phyloP scores from a whole-genome alignment of 2,797 vertebrate genomes.

The Sylvilagus floridanus region DNA sequence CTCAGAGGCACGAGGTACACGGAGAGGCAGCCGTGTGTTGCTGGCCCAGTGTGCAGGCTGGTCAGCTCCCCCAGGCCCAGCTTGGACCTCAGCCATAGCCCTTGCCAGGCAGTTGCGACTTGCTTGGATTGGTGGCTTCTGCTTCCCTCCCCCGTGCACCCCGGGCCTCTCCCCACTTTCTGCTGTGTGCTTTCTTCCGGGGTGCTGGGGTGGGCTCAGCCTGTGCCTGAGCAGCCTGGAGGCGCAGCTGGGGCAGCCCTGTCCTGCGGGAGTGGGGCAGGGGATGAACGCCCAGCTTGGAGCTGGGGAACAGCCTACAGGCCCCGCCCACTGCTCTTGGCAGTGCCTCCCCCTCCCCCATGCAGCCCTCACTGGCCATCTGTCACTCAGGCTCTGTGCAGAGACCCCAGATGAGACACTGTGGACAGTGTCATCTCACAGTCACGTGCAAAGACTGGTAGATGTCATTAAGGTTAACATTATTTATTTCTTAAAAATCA shows the following conservation, averaged over 20 bases:
- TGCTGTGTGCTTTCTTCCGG: neutral
- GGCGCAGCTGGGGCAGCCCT: neutral
- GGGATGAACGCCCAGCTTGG: too few species aligned
- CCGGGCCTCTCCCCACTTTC: neutral
- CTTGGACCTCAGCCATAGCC: neutral
- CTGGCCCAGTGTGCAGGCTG: neutral
- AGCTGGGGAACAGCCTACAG: neutral
- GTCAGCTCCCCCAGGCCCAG: neutral
- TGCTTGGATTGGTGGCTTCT: accelerated
- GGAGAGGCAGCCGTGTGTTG: neutral
- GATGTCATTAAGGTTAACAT: neutral
- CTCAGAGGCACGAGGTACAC: neutral
- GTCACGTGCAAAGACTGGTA: neutral
- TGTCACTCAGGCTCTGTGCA: neutral
- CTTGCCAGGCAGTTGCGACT: neutral
- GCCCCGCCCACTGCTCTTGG: neutral
- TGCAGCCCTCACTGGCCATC: too few species aligned
- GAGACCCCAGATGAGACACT: neutral
- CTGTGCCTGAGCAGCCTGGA: neutral
- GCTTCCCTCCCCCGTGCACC: too few species aligned
- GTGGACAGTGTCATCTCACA: neutral
- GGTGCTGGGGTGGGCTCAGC: neutral
- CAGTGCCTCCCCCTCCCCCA: neutral
- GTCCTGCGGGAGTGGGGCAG: neutral
- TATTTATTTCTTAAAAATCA: too few species aligned